Evolutionary conservation across 1,140 invertebrate species (phyloP).

Genomic region (Aphaenogaster rudis): DNA sequence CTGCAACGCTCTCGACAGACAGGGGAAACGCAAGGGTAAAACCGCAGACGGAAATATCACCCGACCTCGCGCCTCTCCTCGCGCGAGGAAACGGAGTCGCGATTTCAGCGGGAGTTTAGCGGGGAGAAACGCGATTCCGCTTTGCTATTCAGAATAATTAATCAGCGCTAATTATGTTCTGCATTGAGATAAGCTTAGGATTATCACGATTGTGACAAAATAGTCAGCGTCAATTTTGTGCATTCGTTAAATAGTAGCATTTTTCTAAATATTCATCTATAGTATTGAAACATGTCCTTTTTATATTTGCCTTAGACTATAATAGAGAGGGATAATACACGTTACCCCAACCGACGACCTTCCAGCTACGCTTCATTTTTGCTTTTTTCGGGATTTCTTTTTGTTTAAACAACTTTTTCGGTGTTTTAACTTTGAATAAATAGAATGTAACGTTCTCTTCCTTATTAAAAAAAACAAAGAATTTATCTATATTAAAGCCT

Average conservation of each 20-base stretch:
- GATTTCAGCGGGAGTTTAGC: not conserved
- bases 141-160: not conserved
- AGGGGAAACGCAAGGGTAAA: conserved; percentile 33
- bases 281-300: not conserved
- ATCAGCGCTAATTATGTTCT: not conserved
- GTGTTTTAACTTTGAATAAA: too few relatives aligned
- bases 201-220: not conserved
- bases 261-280: not conserved
- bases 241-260: not conserved
- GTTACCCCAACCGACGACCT: too few relatives aligned
- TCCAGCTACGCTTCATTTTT: too few relatives aligned
- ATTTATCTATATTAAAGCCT: too few relatives aligned
- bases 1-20: conserved; percentile 19
- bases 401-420: too few relatives aligned
- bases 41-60: conserved; percentile 41
- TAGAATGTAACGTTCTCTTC: too few relatives aligned
- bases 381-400: too few relatives aligned
- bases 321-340: too few relatives aligned
- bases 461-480: too few relatives aligned
- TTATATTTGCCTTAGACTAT: not conserved
- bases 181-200: not conserved
- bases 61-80: not conserved
- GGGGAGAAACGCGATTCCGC: not conserved
- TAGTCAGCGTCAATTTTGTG: not conserved
- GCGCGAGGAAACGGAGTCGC: not conserved